phyloP scores from a whole-genome alignment of 2,888 invertebrate species.

The Mellilla xanthometata region DNA sequence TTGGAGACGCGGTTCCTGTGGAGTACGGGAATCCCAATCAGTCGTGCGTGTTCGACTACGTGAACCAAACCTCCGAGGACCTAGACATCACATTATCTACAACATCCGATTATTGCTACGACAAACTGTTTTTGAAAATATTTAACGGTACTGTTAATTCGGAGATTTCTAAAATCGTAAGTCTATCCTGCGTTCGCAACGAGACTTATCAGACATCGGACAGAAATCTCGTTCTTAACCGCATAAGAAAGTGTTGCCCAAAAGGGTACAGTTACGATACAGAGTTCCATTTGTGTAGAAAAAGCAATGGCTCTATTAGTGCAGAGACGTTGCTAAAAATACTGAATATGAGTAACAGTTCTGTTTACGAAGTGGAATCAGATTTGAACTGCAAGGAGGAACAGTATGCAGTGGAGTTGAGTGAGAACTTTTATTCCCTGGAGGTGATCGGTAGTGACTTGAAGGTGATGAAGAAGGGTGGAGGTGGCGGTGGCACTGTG shows the following conservation, averaged over 20 bases:
- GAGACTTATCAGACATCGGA: conserved; percentile 36
- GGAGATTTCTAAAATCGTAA: conserved; percentile 58
- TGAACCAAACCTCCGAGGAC: conserved; percentile 36
- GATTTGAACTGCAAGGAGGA: conserved; percentile 58
- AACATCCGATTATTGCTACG: conserved; percentile 51
- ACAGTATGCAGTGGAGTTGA: conserved; percentile 61
- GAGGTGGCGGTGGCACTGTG: conserved; percentile 34
- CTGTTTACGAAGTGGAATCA: conserved; percentile 58
- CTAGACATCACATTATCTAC: conserved; percentile 33
- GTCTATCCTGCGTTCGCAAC: conserved; percentile 52
- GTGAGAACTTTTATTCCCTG: conserved; percentile 48
- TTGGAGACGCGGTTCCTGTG: conserved; percentile 48
- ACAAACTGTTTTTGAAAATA: conserved; percentile 56
- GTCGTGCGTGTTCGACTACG: conserved; percentile 48
- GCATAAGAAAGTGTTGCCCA: conserved; percentile 69
- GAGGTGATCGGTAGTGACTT: conserved; percentile 52
- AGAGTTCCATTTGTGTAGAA: conserved; percentile 55
- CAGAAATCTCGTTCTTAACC: conserved; percentile 43
- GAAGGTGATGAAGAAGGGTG: conserved; percentile 38
- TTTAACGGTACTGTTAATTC: conserved; percentile 49
- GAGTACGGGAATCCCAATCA: conserved; percentile 51
- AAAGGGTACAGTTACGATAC: conserved; percentile 60
- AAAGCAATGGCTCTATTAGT: conserved; percentile 32
- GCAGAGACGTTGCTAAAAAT: conserved; percentile 48
- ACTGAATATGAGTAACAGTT: conserved; percentile 39